Evolutionary conservation across 2,888 invertebrate genomes (phyloP), one percentile per base, ranked within the genome.

Genomic region (Piscicola geometra): DNA sequence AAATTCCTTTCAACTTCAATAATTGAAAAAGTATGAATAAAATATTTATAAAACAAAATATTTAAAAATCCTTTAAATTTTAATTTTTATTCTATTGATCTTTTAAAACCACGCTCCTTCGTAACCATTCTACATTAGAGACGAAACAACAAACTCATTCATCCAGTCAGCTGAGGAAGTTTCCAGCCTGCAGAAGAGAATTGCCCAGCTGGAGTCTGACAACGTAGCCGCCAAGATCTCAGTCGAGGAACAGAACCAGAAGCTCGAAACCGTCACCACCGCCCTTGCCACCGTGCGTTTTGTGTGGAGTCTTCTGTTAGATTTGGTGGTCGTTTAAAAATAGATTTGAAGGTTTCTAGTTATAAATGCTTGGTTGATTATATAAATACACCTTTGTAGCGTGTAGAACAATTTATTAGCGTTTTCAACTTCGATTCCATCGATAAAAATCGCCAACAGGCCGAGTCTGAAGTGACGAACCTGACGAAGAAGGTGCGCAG

Each of bases 181-280:
- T 82, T 92, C 95, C 85, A 91, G 92, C 83, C 91, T 99, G 83
- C 98, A 99, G 88, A 99, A 99, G 90, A 98, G 98, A 90, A 96
- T 97, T 90, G 94, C 96, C 89, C 92, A 93, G 86, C 93, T 98
- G 88, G 98, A 99, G 88, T 97, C 97, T 86, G 98, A 99, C 85
- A 91, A 98, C 85, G 99, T 99, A 88, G 93, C 93, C 88, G 96
- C 95, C 83, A 96, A 98, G 88, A 97, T 98, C 88, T 92, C 91
- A 81, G 91, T 98, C 82, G 91, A 92, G 88, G 92, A 93, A 87
- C 96, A 96, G 87, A 94, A 93, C 87, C 91, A 91, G 87, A 95
- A 97, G 88, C 90, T 99, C 81, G 99, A 99, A 87, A 96, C 96
- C 88, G 96, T 97, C 88, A 96, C 99, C 88, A 99, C 99, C 89